Percentiles rank a stretch among this genome's conserved stretches.
These are phyloP conservation scores for Catalaphyllia jardinei DNA, from an alignment of 64 coral and sea anemone species.

Conservation along the genomic window DNA sequence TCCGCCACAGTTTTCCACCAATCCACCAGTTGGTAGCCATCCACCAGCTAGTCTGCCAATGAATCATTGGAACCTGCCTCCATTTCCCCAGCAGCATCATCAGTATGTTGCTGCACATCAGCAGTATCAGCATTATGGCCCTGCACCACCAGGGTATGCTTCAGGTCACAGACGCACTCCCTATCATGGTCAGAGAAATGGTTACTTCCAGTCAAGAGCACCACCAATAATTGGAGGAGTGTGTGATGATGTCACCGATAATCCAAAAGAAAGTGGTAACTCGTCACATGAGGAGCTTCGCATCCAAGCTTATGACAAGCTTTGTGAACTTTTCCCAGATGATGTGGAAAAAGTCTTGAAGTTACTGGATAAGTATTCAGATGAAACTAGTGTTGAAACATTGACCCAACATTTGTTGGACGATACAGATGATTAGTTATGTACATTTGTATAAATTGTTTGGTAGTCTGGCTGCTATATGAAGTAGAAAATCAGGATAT, in stretches of 20 bases:
- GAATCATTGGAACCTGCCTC: constrained; percentile 9
- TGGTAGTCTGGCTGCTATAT: no score
- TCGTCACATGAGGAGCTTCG: constrained; percentile 37
- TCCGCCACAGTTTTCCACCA: neutral
- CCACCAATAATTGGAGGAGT: constrained; percentile 60
- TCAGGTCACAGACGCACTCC: neutral
- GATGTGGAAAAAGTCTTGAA: constrained; percentile 70
- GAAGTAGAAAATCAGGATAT: no score
- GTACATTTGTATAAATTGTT: neutral
- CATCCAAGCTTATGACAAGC: constrained; percentile 75
- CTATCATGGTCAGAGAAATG: constrained; percentile 71
- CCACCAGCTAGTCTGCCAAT: neutral
- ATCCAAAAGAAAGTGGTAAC: constrained; percentile 20
- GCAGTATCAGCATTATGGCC: constrained; percentile 58
- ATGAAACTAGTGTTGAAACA: constrained; percentile 51
- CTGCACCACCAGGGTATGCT: neutral
- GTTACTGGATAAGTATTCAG: constrained; percentile 74
- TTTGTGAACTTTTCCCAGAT: constrained; percentile 83
- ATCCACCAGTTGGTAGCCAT: neutral
- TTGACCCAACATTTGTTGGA: constrained; percentile 70
- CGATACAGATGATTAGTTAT: constrained; percentile 17
- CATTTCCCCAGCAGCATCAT: constrained; percentile 45
- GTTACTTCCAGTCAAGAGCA: constrained; percentile 65
- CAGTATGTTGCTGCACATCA: constrained; percentile 30
- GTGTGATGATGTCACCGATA: constrained; percentile 64